Percentiles rank a stretch among this genome's conserved stretches.
Evolutionary conservation across 1,140 invertebrate genomes (phyloP).

Genomic region (Pomacea maculata): DNA sequence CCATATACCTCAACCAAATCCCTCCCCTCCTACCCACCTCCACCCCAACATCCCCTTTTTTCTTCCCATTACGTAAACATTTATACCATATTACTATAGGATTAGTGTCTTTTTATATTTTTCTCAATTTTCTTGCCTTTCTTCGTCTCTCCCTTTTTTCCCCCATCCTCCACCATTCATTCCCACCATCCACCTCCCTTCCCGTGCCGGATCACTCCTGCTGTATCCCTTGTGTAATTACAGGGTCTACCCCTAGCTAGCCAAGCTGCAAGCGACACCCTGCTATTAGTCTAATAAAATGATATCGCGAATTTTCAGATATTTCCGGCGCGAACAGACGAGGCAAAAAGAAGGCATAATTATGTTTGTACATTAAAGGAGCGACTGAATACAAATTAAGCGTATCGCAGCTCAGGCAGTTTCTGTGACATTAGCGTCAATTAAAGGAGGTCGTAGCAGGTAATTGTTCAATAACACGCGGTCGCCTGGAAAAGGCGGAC

Average conservation of each 20-base stretch:
- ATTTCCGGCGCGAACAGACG: slow-evolving; percentile 16
- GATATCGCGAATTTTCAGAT: slow-evolving; percentile 28
- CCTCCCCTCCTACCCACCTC: too few relatives aligned
- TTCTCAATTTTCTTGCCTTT: slow-evolving; percentile 1
- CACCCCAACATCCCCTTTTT: too few relatives aligned
- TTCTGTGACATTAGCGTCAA: slow-evolving; percentile 20
- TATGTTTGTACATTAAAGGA: slow-evolving; percentile 28
- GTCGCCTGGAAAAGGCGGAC: not conserved
- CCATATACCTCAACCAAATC: too few relatives aligned
- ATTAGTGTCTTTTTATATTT: not conserved
- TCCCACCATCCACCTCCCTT: not conserved
- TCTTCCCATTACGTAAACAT: too few relatives aligned
- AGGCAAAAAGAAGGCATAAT: slow-evolving; percentile 18
- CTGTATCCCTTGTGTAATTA: too few relatives aligned
- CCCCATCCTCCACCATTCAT: not conserved
- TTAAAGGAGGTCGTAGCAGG: slow-evolving; percentile 14
- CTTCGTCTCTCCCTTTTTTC: not conserved
- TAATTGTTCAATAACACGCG: slow-evolving; percentile 21
- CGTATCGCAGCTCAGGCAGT: slow-evolving; percentile 3
- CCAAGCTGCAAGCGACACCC: slow-evolving; percentile 5
- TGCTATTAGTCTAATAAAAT: slow-evolving; percentile 29
- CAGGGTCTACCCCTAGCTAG: not conserved
- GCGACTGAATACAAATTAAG: slow-evolving; percentile 21
- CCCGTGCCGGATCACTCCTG: too few relatives aligned
- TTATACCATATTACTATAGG: too few relatives aligned